These are phyloP conservation scores for Anguilla japonica DNA, from an alignment of 2,113 vertebrate species.

Conservation along the genomic window DNA sequence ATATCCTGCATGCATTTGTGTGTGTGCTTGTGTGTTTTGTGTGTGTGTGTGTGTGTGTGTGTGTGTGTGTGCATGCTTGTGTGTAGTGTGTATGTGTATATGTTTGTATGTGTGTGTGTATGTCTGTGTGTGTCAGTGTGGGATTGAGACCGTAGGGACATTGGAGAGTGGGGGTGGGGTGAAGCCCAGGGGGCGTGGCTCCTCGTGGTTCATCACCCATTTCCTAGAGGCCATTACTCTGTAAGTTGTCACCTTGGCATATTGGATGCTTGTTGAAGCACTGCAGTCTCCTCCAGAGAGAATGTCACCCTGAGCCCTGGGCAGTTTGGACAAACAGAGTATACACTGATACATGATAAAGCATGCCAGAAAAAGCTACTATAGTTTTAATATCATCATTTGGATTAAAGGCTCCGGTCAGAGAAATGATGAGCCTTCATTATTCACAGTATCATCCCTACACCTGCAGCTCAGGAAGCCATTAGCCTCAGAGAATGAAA, in stretches of 20 bases:
- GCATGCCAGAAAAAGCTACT: constrained; percentile 99
- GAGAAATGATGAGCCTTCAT: constrained; percentile 99
- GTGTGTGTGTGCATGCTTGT: too few relatives aligned
- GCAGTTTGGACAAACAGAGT: constrained; percentile 99
- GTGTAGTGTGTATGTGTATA: too few relatives aligned
- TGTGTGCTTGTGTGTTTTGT: not conserved
- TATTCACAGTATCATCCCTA: constrained; percentile 99
- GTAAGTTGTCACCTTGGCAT: constrained; percentile 97
- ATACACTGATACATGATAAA: constrained; percentile 99
- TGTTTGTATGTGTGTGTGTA: too few relatives aligned
- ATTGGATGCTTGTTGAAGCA: constrained; percentile 93
- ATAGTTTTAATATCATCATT: constrained; percentile 99
- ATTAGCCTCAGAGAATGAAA: constrained; percentile 99
- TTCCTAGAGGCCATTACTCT: constrained; percentile 93
- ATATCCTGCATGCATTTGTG: constrained; percentile 35
- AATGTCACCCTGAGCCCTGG: constrained; percentile 98
- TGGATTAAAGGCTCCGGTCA: constrained; percentile 99
- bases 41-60: too few relatives aligned
- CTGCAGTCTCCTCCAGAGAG: constrained; percentile 91
- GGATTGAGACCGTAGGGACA: not conserved
- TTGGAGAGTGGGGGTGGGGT: not conserved
- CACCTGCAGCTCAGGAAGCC: constrained; percentile 94
- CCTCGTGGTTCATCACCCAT: constrained; percentile 86
- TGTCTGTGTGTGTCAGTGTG: too few relatives aligned
- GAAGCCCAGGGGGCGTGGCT: constrained; percentile 57